Conservation (phyloP, 2,113 vertebrate species). For the Miniopterus natalensis region DNA sequence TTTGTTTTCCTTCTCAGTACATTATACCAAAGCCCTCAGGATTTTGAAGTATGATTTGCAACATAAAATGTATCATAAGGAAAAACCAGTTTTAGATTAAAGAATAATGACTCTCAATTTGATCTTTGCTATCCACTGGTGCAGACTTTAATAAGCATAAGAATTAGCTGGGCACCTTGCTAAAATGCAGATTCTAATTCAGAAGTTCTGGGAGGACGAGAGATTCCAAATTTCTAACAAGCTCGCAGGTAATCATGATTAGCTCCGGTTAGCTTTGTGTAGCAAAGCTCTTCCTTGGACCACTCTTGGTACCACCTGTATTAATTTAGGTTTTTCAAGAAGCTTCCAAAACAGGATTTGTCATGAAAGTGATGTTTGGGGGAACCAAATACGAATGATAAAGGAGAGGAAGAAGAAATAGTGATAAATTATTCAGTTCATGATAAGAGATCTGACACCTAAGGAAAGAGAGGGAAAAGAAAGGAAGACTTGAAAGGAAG, state of each 20-base stretch:
- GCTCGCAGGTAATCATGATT: neutral
- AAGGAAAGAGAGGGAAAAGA: neutral
- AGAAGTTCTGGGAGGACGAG: neutral
- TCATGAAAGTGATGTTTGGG: neutral
- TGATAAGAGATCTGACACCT: neutral
- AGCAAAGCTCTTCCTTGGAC: neutral
- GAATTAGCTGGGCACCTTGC: neutral
- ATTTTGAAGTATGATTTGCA: constrained; percentile 24
- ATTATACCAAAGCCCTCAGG: neutral
- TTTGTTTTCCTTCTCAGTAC: neutral
- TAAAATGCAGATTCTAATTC: constrained; percentile 26
- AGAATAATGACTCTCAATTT: neutral
- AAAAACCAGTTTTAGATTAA: constrained; percentile 17
- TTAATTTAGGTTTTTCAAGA: neutral
- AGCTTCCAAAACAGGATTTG: neutral
- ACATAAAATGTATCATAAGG: neutral
- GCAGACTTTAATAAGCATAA: neutral
- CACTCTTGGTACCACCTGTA: neutral
- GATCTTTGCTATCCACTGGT: neutral
- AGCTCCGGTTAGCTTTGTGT: neutral
- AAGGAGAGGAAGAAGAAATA: neutral
- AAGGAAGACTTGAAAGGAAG: neutral
- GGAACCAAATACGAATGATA: neutral
- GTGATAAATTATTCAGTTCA: neutral
- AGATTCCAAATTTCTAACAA: neutral